These are phyloP conservation scores for Prionailurus viverrinus DNA, from an alignment of 2,113 vertebrate species.

Conservation along the genomic window DNA sequence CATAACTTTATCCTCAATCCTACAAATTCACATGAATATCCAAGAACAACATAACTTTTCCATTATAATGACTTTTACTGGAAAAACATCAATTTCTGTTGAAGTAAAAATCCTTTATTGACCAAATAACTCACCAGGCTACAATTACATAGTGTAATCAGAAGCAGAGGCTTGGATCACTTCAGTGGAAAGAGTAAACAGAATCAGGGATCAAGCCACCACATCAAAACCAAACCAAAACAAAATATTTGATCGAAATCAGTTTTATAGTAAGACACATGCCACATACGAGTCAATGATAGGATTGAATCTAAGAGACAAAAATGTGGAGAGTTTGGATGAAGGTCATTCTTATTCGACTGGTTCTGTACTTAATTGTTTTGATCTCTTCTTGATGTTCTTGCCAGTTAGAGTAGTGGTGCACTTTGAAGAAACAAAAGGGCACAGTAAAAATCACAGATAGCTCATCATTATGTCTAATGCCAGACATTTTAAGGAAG, in stretches of 20 bases:
- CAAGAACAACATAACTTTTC: constrained; percentile 82
- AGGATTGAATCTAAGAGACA: constrained; percentile 15
- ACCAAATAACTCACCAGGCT: constrained; percentile 76
- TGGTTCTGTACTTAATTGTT: constrained; percentile 8
- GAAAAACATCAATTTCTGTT: constrained; percentile 79
- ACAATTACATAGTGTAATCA: constrained; percentile 78
- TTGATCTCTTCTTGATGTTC: constrained; percentile 28
- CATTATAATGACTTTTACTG: constrained; percentile 77
- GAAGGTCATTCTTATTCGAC: background rate
- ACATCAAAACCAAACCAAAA: constrained; percentile 69
- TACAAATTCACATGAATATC: constrained; percentile 58
- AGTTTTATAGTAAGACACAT: background rate
- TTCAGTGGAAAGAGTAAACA: constrained; percentile 71
- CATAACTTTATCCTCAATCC: constrained; percentile 66
- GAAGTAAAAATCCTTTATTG: constrained; percentile 74
- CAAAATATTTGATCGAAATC: constrained; percentile 60
- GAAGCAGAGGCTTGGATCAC: constrained; percentile 79
- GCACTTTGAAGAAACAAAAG: background rate
- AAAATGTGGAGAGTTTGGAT: background rate
- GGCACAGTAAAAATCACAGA: background rate
- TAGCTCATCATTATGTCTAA: background rate
- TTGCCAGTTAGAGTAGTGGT: background rate
- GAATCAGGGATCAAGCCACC: constrained; percentile 49
- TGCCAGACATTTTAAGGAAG: background rate
- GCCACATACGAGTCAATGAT: constrained; percentile 5